A percentile compares a stretch with the other conserved stretches of the same genome.
phyloP scores from a whole-genome alignment of 2,888 invertebrate species.

The Caenorhabditis sp. region DNA sequence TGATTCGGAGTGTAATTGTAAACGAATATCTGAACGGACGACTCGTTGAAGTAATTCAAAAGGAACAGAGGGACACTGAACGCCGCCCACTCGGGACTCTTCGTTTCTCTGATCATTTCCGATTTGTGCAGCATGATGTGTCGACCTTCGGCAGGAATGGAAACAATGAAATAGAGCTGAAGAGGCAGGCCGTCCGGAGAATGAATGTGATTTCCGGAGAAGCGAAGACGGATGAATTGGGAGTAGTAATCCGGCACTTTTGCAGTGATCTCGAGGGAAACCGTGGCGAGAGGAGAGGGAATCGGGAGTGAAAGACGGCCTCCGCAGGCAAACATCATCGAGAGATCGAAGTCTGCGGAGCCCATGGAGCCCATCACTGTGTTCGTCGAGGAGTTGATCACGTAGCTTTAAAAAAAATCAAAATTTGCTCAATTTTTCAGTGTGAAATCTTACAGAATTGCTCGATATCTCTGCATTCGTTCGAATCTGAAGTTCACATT shows the following conservation, averaged over 20 bases:
- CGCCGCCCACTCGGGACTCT: constrained; percentile 66
- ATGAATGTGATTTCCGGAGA: constrained; percentile 63
- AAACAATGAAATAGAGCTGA: constrained; percentile 65
- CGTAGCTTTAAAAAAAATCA: constrained; percentile 15
- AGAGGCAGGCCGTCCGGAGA: constrained; percentile 52
- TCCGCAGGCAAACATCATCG: constrained; percentile 46
- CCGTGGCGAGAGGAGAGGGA: neutral
- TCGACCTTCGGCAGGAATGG: constrained; percentile 43
- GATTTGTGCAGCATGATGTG: constrained; percentile 54
- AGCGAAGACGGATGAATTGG: constrained; percentile 56
- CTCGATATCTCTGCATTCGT: constrained; percentile 41
- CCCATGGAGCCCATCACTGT: constrained; percentile 36
- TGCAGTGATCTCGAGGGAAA: constrained; percentile 38
- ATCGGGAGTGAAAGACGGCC: constrained; percentile 24
- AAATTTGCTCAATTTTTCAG: neutral
- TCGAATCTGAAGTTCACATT: constrained; percentile 52
- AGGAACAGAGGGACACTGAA: constrained; percentile 70
- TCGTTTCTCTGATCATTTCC: constrained; percentile 45
- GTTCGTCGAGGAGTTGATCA: constrained; percentile 22
- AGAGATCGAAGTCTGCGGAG: constrained; percentile 37
- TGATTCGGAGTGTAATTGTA: constrained; percentile 71
- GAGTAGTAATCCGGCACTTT: constrained; percentile 56
- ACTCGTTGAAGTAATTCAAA: constrained; percentile 65
- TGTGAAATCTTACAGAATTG: constrained; percentile 41
- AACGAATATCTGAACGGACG: constrained; percentile 63